phyloP scores from a whole-genome alignment of 1,140 invertebrate species.

The Drosophila busckii region DNA sequence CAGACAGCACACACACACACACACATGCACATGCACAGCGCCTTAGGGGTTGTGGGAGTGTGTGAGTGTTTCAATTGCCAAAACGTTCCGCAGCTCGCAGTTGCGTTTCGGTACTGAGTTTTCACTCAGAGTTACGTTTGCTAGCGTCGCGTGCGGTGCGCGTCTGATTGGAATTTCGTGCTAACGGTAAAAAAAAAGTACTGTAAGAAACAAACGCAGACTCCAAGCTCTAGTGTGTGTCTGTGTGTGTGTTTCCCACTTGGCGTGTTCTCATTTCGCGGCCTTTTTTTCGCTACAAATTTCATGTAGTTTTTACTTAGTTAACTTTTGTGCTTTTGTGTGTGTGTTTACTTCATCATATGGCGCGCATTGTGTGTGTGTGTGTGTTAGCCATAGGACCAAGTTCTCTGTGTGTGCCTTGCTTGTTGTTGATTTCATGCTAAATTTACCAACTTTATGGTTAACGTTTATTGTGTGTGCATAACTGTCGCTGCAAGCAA shows the following conservation, averaged over 20 bases:
- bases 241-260: constrained; percentile 58
- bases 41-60: background rate
- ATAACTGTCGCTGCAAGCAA: constrained; percentile 55
- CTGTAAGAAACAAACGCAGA: constrained; percentile 52
- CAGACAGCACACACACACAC: constrained; percentile 10
- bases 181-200: constrained; percentile 28
- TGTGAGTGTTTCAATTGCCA: constrained; percentile 29
- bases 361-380: constrained; percentile 71
- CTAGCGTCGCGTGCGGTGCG: constrained; percentile 63
- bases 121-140: constrained; percentile 65
- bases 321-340: constrained; percentile 16
- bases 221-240: constrained; percentile 34
- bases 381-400: no score
- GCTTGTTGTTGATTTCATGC: constrained; percentile 50
- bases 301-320: constrained; percentile 11
- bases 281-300: constrained; percentile 26
- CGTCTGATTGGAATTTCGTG: constrained; percentile 44
- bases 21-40: background rate
- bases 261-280: constrained; percentile 67
- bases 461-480: constrained; percentile 69
- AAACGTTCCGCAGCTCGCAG: constrained; percentile 39
- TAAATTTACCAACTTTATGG: constrained; percentile 64
- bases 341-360: constrained; percentile 61
- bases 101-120: constrained; percentile 46
- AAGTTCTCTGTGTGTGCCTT: no score